A percentile compares a stretch with the other conserved stretches of the same genome.
Conservation (phyloP, 2,888 invertebrate species). For the Cheilosia vernalis region DNA sequence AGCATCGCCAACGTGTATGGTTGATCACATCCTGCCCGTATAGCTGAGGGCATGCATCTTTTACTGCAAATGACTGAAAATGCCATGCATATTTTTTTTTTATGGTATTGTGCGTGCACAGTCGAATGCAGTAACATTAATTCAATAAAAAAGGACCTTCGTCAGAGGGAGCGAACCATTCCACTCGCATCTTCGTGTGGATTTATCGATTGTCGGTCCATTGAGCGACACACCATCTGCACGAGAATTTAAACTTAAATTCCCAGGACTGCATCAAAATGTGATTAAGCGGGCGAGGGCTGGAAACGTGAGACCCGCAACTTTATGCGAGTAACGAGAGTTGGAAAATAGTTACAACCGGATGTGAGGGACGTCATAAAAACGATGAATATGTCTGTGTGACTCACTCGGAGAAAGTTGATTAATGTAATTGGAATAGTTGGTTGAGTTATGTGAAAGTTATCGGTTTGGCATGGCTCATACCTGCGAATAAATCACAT, state of each 20-base stretch:
- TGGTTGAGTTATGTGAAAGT: slow-evolving; percentile 44
- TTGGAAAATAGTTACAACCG: slow-evolving; percentile 14
- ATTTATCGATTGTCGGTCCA: slow-evolving; percentile 31
- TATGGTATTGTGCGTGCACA: slow-evolving; percentile 13
- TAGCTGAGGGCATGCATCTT: slow-evolving; percentile 12
- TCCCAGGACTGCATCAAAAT: slow-evolving; percentile 38
- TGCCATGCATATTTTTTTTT: background rate
- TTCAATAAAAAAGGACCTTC: background rate
- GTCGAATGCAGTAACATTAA: slow-evolving; percentile 20
- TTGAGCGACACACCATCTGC: slow-evolving; percentile 5
- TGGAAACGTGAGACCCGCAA: background rate
- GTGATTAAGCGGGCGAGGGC: slow-evolving; percentile 8
- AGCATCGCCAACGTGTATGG: background rate
- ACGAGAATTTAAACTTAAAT: slow-evolving; percentile 19
- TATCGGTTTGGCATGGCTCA: slow-evolving; percentile 35
- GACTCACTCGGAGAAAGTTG: slow-evolving; percentile 35
- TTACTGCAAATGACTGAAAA: slow-evolving; percentile 26
- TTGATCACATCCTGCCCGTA: background rate
- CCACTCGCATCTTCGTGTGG: background rate
- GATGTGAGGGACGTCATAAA: background rate
- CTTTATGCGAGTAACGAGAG: slow-evolving; percentile 23
- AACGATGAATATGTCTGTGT: background rate
- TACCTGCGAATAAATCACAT: slow-evolving; percentile 43
- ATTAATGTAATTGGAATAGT: slow-evolving; percentile 55
- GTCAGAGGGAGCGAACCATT: background rate